Evolutionary conservation across 2,888 invertebrate genomes (phyloP), one percentile per base, ranked within the genome.

Genomic region (Julus scanicus): DNA sequence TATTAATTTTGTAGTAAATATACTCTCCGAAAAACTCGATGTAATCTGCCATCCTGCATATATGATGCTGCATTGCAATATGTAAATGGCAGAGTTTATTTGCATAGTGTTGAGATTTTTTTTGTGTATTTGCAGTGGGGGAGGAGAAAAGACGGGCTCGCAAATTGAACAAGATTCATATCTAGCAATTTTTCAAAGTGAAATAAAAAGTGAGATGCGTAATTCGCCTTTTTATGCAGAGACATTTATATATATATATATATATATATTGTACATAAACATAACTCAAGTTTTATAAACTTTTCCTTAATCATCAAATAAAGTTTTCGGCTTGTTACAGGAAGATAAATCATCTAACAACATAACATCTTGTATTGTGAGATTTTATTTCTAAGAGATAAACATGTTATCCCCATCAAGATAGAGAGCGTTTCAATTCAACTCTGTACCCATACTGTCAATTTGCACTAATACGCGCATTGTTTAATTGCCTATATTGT

Each of bases 281-380:
- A 15, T 80, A 80, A 80, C 80, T 80, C 37, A 37, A 80, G 80
- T 80, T 80, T 80, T 80, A 80, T 80, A 80, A 37, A 39, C 37
- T 80, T 80, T 80, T 37, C 80, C 37, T 80, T 80, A 80, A 80
- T 80, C 80, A 80, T 80, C 80, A 80, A 80, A 80, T 80, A 29
- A 53, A 53, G 53, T 53, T 53, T 53, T 53, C 15, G 53, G 53
- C 53, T 53, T 13, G 17, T 53, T 80, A 37, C 37, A 80, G 29
- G 37, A 37, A 80, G 29, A 80, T 80, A 80, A 37, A 80, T 37
- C 80, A 80, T 80, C 80, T 37, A 80, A 13, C 80, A 15, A 8
- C 13, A 80, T 15, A 13, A 4, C 15, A 37, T 13, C 3, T 11
- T 39, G 37, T 37, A 6, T 20, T 20, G 63, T 20, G 3, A n/a